Evolutionary conservation across 2,113 vertebrate species (phyloP).

Genomic region (Gracilinanus agilis): DNA sequence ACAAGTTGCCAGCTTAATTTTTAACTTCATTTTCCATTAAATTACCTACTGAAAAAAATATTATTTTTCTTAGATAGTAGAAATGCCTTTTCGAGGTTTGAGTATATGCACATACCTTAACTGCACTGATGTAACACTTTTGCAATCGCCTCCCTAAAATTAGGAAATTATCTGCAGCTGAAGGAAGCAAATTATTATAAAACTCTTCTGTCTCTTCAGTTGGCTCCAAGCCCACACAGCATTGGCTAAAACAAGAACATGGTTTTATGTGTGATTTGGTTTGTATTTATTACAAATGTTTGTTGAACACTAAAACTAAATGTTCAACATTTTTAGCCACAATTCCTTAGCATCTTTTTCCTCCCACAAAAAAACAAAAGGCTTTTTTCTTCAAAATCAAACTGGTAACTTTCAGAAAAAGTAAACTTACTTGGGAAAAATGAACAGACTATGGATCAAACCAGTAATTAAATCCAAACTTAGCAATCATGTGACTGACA

Average conservation of each 20-base stretch:
- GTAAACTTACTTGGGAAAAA: constrained; percentile 22
- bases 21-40: constrained; percentile 15
- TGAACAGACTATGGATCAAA: background rate
- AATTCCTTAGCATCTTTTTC: constrained; percentile 42
- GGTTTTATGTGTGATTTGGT: constrained; percentile 52
- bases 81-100: constrained; percentile 46
- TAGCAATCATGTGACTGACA: background rate
- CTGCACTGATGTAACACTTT: constrained; percentile 81
- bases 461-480: constrained; percentile 11
- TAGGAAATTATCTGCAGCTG: constrained; percentile 85
- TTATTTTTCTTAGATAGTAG: constrained; percentile 42
- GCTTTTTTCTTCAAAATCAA: constrained; percentile 28
- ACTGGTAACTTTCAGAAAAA: constrained; percentile 49
- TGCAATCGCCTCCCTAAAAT: constrained; percentile 87
- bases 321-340: constrained; percentile 17
- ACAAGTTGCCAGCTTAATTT: background rate
- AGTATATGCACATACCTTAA: constrained; percentile 83
- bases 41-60: constrained; percentile 44
- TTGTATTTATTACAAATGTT: constrained; percentile 56
- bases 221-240: constrained; percentile 89
- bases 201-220: constrained; percentile 88
- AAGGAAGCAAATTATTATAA: constrained; percentile 87
- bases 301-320: constrained; percentile 35
- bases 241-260: constrained; percentile 81
- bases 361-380: constrained; percentile 57